These are phyloP conservation scores for Dendrolimus kikuchii DNA, from an alignment of 1,140 invertebrate genomes.

Conservation along the genomic window DNA sequence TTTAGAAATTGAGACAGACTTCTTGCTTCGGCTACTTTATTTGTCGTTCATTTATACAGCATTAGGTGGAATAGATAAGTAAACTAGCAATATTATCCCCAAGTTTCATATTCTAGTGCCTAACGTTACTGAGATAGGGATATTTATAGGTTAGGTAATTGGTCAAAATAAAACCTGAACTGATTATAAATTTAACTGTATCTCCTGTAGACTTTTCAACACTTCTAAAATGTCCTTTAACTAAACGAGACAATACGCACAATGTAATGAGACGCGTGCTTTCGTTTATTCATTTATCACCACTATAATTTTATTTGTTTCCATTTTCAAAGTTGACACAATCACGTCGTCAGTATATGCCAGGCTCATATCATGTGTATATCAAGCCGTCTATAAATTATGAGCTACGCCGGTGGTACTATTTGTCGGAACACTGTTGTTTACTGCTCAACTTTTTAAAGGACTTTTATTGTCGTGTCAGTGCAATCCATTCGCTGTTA, in stretches of 20 bases:
- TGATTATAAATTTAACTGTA: too few relatives aligned
- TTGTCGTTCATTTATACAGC: too few relatives aligned
- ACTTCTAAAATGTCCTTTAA: slow-evolving; percentile 33
- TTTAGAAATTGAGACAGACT: too few relatives aligned
- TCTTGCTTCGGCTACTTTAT: too few relatives aligned
- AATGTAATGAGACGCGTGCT: slow-evolving; percentile 50
- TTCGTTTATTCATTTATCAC: slow-evolving; percentile 56
- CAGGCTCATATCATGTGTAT: slow-evolving; percentile 36
- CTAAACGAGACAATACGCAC: slow-evolving; percentile 27
- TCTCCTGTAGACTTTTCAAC: not conserved
- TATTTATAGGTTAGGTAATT: too few relatives aligned
- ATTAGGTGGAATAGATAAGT: too few relatives aligned
- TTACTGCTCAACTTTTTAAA: slow-evolving; percentile 32
- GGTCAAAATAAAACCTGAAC: too few relatives aligned
- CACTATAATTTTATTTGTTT: slow-evolving; percentile 62
- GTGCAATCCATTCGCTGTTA: slow-evolving; percentile 11
- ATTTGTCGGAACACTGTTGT: slow-evolving; percentile 51
- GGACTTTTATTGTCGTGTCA: slow-evolving; percentile 15
- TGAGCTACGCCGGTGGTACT: slow-evolving; percentile 51
- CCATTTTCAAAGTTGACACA: slow-evolving; percentile 56
- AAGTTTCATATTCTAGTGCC: too few relatives aligned
- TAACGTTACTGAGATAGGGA: too few relatives aligned
- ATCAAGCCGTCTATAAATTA: slow-evolving; percentile 60
- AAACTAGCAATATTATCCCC: too few relatives aligned
- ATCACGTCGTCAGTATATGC: slow-evolving; percentile 65